phyloP scores from a whole-genome alignment of 2,113 vertebrate species.

The Pimephales promelas region DNA sequence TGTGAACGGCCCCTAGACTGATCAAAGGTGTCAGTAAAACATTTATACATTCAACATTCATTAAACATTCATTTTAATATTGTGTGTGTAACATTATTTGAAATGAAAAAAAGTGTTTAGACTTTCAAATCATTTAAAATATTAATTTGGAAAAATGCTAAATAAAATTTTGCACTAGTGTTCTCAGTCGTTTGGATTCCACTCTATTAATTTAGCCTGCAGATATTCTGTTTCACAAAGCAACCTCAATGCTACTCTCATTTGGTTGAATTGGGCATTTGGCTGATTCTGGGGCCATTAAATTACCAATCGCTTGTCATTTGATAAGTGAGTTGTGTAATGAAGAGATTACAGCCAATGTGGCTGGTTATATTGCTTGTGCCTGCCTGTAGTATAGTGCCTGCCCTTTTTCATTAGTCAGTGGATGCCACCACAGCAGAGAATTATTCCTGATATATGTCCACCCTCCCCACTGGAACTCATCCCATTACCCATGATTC shows the following conservation, averaged over 20 bases:
- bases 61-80: neutral
- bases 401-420: slow-evolving; percentile 54
- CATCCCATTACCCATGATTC: slow-evolving; percentile 2
- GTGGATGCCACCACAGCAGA: slow-evolving; percentile 20
- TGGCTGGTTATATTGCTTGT: slow-evolving; percentile 40
- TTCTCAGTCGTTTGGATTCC: neutral
- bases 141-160: neutral
- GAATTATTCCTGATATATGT: slow-evolving; percentile 47
- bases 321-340: slow-evolving; percentile 55
- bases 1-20: no score
- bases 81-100: neutral
- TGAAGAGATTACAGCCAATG: slow-evolving; percentile 49
- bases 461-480: neutral
- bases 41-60: no score
- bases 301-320: slow-evolving; percentile 50
- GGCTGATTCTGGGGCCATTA: slow-evolving; percentile 31
- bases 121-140: neutral
- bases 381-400: slow-evolving; percentile 44
- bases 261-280: slow-evolving; percentile 22
- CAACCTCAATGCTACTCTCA: slow-evolving; percentile 35
- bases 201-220: slow-evolving; percentile 18
- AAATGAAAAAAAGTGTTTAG: neutral
- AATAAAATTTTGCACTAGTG: neutral
- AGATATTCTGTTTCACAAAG: slow-evolving; percentile 28
- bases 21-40: no score